Base-by-base conservation (phyloP, 2,888 invertebrate species). In the Nezara viridula region DNA sequence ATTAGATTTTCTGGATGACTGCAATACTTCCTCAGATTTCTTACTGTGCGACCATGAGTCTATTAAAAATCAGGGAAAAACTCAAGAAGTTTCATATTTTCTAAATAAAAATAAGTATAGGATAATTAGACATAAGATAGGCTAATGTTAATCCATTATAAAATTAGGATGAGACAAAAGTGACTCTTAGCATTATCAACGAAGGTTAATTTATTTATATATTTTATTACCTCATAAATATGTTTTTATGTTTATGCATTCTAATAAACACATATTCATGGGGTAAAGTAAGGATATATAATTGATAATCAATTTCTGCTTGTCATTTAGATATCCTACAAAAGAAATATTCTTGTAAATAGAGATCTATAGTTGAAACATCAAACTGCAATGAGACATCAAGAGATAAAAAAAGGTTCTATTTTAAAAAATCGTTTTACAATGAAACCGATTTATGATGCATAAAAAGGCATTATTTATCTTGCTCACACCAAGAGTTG, bases 21-120 rank as follows among this genome's bases (percentile, higher is more conserved):
- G 77, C 40, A 77, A 77, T 77, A 77, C 77, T 77, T 77, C 77
- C 77, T 77, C 77, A 77, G 24, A 40, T 44, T 77, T 40, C 6
- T 40, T 12, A 24, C 19, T 40, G 6, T 21, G 0, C 7, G 77
- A 77, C 40, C 2, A 10, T 40, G 77, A 24, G 77, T 77, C 40
- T 21, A 77, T 40, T 40, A 24, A 40, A 40, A 77, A 77, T 40
- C 24, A 19, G 24, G 77, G 77, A 24, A 77, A 73, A 77, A 77
- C 40, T 77, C 21, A 21, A 77, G 27, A 24, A 77, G 77, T 77
- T 77, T 77, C 77, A 40, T 77, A 77, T 77, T 77, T 77, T 77
- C 40, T 77, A 40, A 77, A 77, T 77, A 77, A 21, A 7, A 40
- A 16, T 60, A 60, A 60, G 60, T 60, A 14, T 60, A 60, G 60